Conservation (phyloP, 2,888 invertebrate species). For the Macrosoma leucophasiata region DNA sequence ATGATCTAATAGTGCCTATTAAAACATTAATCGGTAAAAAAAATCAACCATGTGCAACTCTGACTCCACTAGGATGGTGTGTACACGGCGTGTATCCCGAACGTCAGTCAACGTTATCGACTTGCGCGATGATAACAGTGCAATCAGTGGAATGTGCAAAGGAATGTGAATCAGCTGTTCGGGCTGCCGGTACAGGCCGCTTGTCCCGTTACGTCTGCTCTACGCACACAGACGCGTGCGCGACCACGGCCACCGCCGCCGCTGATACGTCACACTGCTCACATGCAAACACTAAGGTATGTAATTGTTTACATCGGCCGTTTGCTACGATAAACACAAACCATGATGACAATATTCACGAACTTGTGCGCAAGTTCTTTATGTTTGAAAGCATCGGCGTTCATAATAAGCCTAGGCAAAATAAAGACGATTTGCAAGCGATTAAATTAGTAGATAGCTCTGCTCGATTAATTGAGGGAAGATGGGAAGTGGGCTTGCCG, state of each 20-base stretch:
- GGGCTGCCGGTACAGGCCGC: too few species aligned
- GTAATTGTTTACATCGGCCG: neutral
- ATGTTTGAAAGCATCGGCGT: neutral
- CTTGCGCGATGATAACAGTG: too few species aligned
- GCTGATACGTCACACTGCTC: neutral
- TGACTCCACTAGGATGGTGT: slow-evolving; percentile 6
- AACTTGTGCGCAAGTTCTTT: neutral
- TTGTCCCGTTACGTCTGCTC: too few species aligned
- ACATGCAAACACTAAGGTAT: neutral
- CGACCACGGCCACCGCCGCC: neutral
- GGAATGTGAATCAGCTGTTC: too few species aligned
- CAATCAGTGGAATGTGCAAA: too few species aligned
- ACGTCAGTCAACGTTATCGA: too few species aligned
- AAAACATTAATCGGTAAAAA: neutral
- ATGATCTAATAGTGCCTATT: slow-evolving; percentile 2
- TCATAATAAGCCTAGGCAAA: neutral
- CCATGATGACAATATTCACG: neutral
- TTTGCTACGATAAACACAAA: neutral
- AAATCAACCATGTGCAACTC: slow-evolving; percentile 3
- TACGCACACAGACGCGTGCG: neutral
- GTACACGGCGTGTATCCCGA: slow-evolving; percentile 3
- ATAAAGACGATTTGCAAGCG: slow-evolving; percentile 6
- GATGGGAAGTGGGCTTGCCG: slow-evolving; percentile 24
- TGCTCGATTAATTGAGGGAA: slow-evolving; percentile 8
- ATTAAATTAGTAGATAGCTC: slow-evolving; percentile 16